phyloP scores from a whole-genome alignment of 2,113 vertebrate genomes.

The Cranoglanis bouderius region DNA sequence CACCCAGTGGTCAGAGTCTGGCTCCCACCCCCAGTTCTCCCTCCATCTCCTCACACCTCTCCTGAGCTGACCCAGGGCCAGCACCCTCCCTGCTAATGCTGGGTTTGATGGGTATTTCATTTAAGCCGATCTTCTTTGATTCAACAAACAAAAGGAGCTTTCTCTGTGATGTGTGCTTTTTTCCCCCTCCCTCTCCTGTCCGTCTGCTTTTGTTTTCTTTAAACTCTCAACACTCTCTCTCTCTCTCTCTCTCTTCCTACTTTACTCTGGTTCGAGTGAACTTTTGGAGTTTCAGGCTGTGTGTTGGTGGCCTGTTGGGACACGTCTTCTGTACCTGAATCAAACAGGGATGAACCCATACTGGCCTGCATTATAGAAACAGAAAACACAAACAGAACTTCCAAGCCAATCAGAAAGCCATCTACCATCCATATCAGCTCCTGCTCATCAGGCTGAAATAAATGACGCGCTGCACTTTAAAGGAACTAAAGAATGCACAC shows the following conservation, averaged over 20 bases:
- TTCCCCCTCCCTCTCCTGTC: slow-evolving; percentile 60
- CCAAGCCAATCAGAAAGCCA: slow-evolving; percentile 21
- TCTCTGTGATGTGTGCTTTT: slow-evolving; percentile 66
- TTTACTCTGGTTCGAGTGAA: slow-evolving; percentile 58
- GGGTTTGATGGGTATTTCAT: slow-evolving; percentile 67
- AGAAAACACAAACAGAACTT: slow-evolving; percentile 38
- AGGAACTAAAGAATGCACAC: slow-evolving; percentile 38
- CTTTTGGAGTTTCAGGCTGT: slow-evolving; percentile 48
- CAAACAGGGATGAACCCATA: slow-evolving; percentile 71
- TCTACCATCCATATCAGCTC: slow-evolving; percentile 30
- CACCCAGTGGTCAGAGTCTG: slow-evolving; percentile 39
- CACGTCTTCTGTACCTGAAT: slow-evolving; percentile 71
- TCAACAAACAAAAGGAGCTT: slow-evolving; percentile 70
- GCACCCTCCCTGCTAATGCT: slow-evolving; percentile 62
- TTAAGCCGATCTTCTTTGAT: slow-evolving; percentile 66
- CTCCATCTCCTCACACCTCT: slow-evolving; percentile 50
- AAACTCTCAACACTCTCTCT: slow-evolving; percentile 57
- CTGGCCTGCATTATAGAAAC: slow-evolving; percentile 31
- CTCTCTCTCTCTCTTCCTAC: slow-evolving; percentile 41
- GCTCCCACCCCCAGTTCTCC: slow-evolving; percentile 8
- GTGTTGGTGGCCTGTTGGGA: slow-evolving; percentile 70
- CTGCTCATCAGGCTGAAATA: slow-evolving; percentile 24
- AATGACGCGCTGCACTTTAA: slow-evolving; percentile 17
- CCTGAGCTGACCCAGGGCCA: slow-evolving; percentile 38
- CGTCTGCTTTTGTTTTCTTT: slow-evolving; percentile 69